phyloP scores from a whole-genome alignment of 2,888 invertebrate genomes.

The Calephelis perditalis region DNA sequence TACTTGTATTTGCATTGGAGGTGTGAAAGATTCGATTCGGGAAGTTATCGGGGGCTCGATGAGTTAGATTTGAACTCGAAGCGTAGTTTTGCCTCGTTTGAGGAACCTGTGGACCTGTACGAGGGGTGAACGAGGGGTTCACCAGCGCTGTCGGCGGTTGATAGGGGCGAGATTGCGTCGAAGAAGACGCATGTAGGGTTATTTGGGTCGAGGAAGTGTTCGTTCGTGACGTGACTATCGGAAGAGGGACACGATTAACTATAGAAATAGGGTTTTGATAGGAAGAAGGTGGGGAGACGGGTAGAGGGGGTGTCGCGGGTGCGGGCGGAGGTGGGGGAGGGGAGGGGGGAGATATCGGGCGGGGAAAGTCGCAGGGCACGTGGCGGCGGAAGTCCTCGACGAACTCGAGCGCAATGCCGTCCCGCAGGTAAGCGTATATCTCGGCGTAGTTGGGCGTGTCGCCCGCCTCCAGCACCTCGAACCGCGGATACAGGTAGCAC shows the following conservation, averaged over 20 bases:
- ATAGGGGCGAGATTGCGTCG: background rate
- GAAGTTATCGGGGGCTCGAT: background rate
- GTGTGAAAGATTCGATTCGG: background rate
- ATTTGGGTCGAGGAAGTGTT: background rate
- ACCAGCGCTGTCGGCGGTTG: conserved; percentile 11
- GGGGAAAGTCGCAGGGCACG: conserved; percentile 43
- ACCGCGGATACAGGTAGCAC: conserved; percentile 71
- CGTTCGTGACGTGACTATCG: background rate
- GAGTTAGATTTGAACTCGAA: background rate
- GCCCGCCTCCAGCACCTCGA: conserved; percentile 72
- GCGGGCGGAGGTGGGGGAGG: conserved; percentile 18
- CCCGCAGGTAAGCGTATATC: conserved; percentile 54
- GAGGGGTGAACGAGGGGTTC: background rate
- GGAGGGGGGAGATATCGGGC: conserved; percentile 21
- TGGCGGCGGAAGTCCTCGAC: conserved; percentile 57
- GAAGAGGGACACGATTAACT: conserved; percentile 9
- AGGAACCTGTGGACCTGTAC: background rate
- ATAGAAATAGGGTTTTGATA: conserved; percentile 17
- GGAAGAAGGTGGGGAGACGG: conserved; percentile 18
- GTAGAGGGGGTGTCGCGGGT: conserved; percentile 20
- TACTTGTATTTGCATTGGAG: background rate
- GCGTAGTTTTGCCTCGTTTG: background rate
- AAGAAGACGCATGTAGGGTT: conserved; percentile 10
- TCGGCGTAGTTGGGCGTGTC: conserved; percentile 62
- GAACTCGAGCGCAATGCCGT: conserved; percentile 63